Evolutionary conservation across 2,888 invertebrate genomes (phyloP).

Genomic region (Mamestra brassicae): DNA sequence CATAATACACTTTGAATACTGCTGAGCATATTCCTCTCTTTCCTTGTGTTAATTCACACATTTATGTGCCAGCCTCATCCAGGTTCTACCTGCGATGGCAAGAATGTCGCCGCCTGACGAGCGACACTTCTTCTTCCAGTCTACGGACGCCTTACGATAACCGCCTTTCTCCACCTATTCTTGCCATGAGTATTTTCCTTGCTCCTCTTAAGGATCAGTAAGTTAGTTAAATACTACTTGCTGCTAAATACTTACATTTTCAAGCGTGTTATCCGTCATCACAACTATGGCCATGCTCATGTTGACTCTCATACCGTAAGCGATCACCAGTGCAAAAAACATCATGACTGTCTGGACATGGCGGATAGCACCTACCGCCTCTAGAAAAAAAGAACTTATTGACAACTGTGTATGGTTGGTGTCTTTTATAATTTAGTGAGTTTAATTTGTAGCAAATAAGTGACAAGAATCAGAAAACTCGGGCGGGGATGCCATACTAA

Average conservation of each 20-base stretch:
- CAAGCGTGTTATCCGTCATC: conserved; percentile 87
- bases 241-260: conserved; percentile 70
- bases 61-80: too few relatives aligned
- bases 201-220: neutral
- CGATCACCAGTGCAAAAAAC: conserved; percentile 90
- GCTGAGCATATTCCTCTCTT: too few relatives aligned
- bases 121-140: too few relatives aligned
- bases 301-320: conserved; percentile 91
- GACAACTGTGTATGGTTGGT: neutral
- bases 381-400: conserved; percentile 12
- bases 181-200: neutral
- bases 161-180: too few relatives aligned
- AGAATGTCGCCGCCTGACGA: too few relatives aligned
- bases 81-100: too few relatives aligned
- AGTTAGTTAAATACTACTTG: neutral
- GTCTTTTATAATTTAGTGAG: too few relatives aligned
- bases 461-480: neutral
- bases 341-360: conserved; percentile 91
- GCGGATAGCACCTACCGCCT: conserved; percentile 85
- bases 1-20: too few relatives aligned
- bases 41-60: too few relatives aligned
- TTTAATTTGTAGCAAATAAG: too few relatives aligned
- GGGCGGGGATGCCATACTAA: too few relatives aligned
- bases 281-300: conserved; percentile 93
- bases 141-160: too few relatives aligned